Conservation (phyloP, 2,797 vertebrate genomes). For the Iguana delicatissima region DNA sequence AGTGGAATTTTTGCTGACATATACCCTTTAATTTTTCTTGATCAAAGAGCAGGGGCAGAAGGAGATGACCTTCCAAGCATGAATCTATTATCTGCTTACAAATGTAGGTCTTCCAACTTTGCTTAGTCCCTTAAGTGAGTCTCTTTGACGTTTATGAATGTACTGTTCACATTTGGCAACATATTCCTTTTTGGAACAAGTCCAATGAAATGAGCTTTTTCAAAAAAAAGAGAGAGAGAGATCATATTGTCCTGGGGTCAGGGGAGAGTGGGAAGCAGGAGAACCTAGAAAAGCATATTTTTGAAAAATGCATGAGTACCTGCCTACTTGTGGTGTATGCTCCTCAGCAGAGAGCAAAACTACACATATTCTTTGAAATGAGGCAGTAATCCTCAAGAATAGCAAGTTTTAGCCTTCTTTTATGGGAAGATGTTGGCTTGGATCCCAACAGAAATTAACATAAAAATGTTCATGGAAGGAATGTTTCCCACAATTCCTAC, state of each 20-base stretch:
- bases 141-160: background rate
- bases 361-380: conserved; percentile 39
- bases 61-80: conserved; percentile 14
- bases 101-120: background rate
- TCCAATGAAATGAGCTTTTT: conserved; percentile 10
- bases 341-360: conserved; percentile 1
- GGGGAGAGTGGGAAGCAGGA: no score
- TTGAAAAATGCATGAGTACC: conserved; percentile 35
- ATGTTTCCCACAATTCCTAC: background rate
- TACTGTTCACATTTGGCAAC: conserved; percentile 4
- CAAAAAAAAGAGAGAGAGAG: background rate
- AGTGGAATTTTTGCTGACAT: background rate
- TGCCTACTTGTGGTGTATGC: background rate
- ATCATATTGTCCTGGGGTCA: background rate
- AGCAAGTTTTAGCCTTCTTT: conserved; percentile 1
- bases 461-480: background rate
- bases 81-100: background rate
- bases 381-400: conserved; percentile 3
- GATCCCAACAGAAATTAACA: background rate
- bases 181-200: background rate
- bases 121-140: conserved; percentile 2
- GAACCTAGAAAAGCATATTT: conserved; percentile 17
- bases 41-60: background rate
- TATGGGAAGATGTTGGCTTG: background rate
- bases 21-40: background rate